Conservation (phyloP, 2,888 invertebrate genomes). For the Brachylomia viminalis region DNA sequence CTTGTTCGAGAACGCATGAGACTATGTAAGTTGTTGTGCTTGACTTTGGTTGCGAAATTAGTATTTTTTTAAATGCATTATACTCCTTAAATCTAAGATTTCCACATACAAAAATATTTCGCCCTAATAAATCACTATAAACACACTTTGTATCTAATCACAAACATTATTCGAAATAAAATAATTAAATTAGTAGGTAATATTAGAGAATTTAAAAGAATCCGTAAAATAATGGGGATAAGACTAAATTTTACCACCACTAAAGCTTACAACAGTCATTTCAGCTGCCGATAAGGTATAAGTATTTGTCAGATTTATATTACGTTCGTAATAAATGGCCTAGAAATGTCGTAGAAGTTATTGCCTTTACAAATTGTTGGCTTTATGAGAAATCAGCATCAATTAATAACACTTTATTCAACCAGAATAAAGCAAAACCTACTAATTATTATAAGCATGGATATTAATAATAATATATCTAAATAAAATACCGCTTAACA, state of each 20-base stretch:
- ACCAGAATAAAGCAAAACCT: constrained; percentile 64
- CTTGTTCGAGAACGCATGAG: constrained; percentile 58
- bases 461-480: constrained; percentile 62
- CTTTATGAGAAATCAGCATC: constrained; percentile 46
- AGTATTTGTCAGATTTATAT: constrained; percentile 58
- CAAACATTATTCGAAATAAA: constrained; percentile 72
- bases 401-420: constrained; percentile 55
- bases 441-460: constrained; percentile 65
- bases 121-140: constrained; percentile 86
- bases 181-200: constrained; percentile 68
- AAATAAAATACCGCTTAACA: constrained; percentile 67
- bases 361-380: constrained; percentile 59
- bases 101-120: constrained; percentile 89
- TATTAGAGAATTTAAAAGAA: constrained; percentile 68
- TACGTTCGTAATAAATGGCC: constrained; percentile 60
- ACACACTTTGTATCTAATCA: constrained; percentile 79
- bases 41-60: constrained; percentile 70
- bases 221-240: constrained; percentile 55
- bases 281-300: constrained; percentile 70
- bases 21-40: constrained; percentile 65
- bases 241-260: constrained; percentile 60
- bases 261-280: constrained; percentile 67
- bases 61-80: constrained; percentile 82
- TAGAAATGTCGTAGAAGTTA: constrained; percentile 62
- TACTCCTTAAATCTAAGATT: constrained; percentile 82